Evolutionary conservation across 1,140 invertebrate genomes (phyloP).

Genomic region (Triops longicaudatus): DNA sequence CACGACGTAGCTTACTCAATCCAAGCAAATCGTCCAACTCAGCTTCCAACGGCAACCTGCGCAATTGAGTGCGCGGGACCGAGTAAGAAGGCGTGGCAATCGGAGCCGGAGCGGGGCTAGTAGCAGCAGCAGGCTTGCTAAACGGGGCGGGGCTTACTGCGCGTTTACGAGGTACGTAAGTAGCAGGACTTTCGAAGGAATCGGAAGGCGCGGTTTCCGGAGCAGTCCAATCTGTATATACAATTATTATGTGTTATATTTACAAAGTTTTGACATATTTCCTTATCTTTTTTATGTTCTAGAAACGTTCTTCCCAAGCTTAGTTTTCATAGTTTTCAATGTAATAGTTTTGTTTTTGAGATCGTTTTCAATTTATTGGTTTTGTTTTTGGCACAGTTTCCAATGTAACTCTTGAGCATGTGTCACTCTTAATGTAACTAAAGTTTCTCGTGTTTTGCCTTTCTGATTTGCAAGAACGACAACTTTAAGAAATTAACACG

Average conservation of each 20-base stretch:
- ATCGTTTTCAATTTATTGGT: too few species aligned
- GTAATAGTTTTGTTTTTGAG: too few species aligned
- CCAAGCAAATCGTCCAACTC: neutral
- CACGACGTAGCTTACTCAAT: constrained; percentile 11
- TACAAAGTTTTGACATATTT: neutral
- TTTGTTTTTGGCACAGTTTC: too few species aligned
- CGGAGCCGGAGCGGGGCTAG: neutral
- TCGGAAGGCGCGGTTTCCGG: neutral
- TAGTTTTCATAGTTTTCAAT: too few species aligned
- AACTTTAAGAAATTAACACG: too few species aligned
- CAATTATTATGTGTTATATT: too few species aligned
- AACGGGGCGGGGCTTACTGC: neutral
- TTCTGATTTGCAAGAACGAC: too few species aligned
- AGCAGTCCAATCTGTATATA: neutral
- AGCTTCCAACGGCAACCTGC: neutral
- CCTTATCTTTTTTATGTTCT: neutral
- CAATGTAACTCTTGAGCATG: too few species aligned
- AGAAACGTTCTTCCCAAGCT: too few species aligned
- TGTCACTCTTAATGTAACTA: too few species aligned
- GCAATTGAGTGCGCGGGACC: neutral
- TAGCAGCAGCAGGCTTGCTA: neutral
- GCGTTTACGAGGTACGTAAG: neutral
- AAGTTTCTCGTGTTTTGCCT: too few species aligned
- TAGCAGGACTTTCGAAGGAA: neutral
- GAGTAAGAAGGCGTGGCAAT: neutral